Evolutionary conservation across 2,797 vertebrate species (phyloP), one percentile per base, ranked within the genome.

Genomic region (Sebastes diaconus): DNA sequence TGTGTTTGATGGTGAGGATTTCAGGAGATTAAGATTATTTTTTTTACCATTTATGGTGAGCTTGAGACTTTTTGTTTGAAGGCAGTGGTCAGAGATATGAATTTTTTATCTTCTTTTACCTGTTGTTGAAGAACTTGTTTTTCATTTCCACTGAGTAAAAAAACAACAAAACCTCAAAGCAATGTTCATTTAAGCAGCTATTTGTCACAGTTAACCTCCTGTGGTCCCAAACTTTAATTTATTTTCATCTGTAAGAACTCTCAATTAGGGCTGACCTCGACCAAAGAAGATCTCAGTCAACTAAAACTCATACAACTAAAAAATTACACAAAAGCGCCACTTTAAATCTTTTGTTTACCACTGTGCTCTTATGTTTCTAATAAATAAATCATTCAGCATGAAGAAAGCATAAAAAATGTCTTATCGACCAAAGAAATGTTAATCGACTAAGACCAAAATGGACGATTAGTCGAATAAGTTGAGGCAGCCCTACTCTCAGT

Each of bases 151-250:
- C 63, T 1, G 24, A 76, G 55, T 36, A 58, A 59, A 57, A 75
- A 60, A 18, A 50, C 29, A 30, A 32, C 32, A 55, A 67, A 69
- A 50, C 25, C 68, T 71, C 69, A 67, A 67, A 70, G 73, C 29
- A 60, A 52, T 70, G 73, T 64, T 78, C 13, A 64, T 78, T 63
- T 64, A 34, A 34, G 22, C 60, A 83, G 39, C 70, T 50, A 46
- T 81, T n/a, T 75, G 54, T 85, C 75, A 73, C 29, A 20, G 81
- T 64, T 68, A 70, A 64, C 57, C 75, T 59, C 60, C 75, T 59
- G 29, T 16, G 24, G 46, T 73, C 27, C 34, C 27, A 29, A 50
- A 9, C 36, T 77, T 61, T 20, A 25, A 42, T 76, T 77, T n/a
- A 24, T 75, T 73, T 81, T 20, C 11, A 79, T 80, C 75, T 39